Conservation (phyloP, 2,888 invertebrate species). For the Pycnomerus fuliginosus region DNA sequence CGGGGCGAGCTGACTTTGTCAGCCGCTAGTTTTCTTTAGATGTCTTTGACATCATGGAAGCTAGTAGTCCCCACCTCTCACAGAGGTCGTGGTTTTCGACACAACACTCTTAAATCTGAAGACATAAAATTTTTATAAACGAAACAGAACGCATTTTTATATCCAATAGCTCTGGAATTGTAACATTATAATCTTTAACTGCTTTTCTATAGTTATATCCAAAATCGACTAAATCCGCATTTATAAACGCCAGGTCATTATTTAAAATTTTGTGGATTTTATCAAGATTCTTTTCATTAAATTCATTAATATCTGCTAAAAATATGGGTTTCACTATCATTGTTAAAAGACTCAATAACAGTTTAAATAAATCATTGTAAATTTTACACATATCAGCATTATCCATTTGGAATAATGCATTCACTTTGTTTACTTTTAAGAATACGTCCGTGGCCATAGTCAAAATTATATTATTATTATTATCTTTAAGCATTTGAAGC, state of each 20-base stretch:
- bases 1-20: too few species aligned
- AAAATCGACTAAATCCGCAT: constrained; percentile 1
- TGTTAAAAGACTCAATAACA: neutral
- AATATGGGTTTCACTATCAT: constrained; percentile 2
- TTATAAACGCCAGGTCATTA: constrained; percentile 1
- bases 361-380: neutral
- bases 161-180: neutral
- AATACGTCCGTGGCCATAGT: neutral
- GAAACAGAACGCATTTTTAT: neutral
- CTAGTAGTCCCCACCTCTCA: too few species aligned
- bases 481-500: neutral
- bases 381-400: constrained; percentile 1
- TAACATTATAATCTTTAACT: neutral
- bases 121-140: neutral
- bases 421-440: neutral
- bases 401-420: neutral
- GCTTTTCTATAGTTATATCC: constrained; percentile 2
- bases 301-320: neutral
- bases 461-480: too few species aligned
- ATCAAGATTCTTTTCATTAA: neutral
- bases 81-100: too few species aligned
- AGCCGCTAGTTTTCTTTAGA: too few species aligned
- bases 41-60: too few species aligned
- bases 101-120: too few species aligned
- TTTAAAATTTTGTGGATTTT: constrained; percentile 1